Conservation (phyloP, 2,113 vertebrate species). For the Tachysurus fulvidraco region DNA sequence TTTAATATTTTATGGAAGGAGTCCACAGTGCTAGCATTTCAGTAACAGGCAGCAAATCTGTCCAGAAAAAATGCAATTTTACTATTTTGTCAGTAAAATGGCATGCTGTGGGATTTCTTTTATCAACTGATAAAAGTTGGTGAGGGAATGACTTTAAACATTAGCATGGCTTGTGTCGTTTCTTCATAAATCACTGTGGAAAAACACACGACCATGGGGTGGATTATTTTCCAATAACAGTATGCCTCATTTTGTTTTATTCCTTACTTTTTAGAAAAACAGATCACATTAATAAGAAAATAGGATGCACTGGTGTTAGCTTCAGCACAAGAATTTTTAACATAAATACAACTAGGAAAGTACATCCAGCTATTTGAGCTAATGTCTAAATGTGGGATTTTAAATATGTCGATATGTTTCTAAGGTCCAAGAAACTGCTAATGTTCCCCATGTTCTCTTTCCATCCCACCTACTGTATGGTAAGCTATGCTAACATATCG, state of each 20-base stretch:
- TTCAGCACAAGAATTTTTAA: background rate
- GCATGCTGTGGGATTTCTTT: too few relatives aligned
- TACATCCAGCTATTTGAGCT: background rate
- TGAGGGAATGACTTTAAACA: background rate
- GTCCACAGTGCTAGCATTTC: background rate
- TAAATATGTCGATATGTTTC: background rate
- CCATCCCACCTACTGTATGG: background rate
- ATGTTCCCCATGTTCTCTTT: background rate
- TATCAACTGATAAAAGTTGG: background rate
- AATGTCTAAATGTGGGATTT: background rate
- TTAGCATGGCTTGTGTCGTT: background rate
- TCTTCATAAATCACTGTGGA: background rate
- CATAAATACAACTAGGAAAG: background rate
- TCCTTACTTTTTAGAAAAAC: background rate
- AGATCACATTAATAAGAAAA: too few relatives aligned
- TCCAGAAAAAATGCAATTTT: too few relatives aligned
- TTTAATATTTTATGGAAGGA: background rate
- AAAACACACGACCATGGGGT: too few relatives aligned
- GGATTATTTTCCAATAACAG: background rate
- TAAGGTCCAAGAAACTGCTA: background rate
- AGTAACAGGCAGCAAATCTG: background rate
- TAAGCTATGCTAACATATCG: background rate
- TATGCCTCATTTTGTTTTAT: background rate
- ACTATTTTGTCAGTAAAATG: too few relatives aligned
- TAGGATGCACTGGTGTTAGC: background rate